Percentiles rank a stretch among this genome's conserved stretches.
phyloP scores from a whole-genome alignment of 2,797 vertebrate genomes.

The Hylomyscus alleni region DNA sequence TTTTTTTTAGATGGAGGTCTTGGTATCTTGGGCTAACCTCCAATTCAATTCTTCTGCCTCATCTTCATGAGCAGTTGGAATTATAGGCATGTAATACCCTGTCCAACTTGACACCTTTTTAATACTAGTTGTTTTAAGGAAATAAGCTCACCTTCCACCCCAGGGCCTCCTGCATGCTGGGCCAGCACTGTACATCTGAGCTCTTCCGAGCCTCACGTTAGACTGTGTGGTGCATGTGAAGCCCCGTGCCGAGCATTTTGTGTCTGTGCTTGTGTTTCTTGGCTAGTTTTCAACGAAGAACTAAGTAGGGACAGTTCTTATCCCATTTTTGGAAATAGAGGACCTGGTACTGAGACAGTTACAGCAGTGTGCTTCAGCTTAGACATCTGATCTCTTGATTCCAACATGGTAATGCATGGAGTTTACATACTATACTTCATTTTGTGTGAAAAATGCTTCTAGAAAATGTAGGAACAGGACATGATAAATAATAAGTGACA shows the following conservation, averaged over 20 bases:
- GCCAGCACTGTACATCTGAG: not conserved
- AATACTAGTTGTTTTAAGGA: not conserved
- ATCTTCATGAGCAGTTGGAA: not conserved
- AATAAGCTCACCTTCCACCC: not conserved
- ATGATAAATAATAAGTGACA: conserved; percentile 13
- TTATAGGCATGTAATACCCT: not conserved
- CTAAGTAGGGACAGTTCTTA: not conserved
- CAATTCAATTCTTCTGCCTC: not conserved
- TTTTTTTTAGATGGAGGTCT: not conserved
- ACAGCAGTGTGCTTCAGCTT: not conserved
- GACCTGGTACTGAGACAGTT: not conserved
- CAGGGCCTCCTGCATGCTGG: not conserved
- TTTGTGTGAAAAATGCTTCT: conserved; percentile 16
- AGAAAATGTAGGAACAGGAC: conserved; percentile 10
- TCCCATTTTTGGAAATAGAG: conserved; percentile 37
- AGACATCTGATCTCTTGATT: not conserved
- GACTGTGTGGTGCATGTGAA: not conserved
- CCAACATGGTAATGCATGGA: not conserved
- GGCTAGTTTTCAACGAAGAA: not conserved
- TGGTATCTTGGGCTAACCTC: not conserved
- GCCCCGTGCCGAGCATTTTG: not conserved
- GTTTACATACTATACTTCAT: conserved; percentile 32
- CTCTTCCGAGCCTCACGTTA: not conserved
- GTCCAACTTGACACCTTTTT: not conserved
- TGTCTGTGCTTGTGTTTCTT: conserved; percentile 27